phyloP scores from a whole-genome alignment of 2,797 vertebrate species.

The Sciurus carolinensis region DNA sequence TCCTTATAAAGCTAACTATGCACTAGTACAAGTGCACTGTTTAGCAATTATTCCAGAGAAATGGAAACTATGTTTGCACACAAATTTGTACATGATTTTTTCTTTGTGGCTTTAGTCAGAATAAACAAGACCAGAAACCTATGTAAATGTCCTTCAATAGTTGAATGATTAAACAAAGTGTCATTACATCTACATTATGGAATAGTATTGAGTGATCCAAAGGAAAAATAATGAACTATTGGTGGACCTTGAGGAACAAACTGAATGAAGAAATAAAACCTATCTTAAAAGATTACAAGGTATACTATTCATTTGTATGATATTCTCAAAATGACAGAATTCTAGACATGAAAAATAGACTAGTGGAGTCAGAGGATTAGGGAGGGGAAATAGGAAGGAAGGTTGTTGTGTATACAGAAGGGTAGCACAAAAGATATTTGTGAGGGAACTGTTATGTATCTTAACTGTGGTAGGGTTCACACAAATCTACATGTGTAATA shows the following conservation, averaged over 20 bases:
- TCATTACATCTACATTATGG: neutral
- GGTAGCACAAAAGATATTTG: neutral
- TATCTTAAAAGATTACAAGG: neutral
- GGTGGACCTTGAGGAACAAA: neutral
- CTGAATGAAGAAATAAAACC: neutral
- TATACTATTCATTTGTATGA: neutral
- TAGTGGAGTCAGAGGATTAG: neutral
- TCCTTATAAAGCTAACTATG: neutral
- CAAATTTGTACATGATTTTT: neutral
- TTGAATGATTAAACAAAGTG: neutral
- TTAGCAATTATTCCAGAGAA: neutral
- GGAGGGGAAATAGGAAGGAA: neutral
- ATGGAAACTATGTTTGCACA: neutral
- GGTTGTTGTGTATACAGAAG: neutral
- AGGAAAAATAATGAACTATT: neutral
- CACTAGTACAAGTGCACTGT: neutral
- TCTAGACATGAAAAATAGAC: neutral
- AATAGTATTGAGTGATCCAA: neutral
- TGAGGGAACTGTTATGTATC: neutral
- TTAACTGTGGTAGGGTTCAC: neutral
- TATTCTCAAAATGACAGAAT: neutral
- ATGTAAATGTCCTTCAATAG: neutral
- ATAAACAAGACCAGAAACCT: neutral
- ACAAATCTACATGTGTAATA: neutral
- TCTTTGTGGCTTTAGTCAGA: neutral